phyloP scores from a whole-genome alignment of 2,113 vertebrate genomes.

The Pleuronectes platessa region DNA sequence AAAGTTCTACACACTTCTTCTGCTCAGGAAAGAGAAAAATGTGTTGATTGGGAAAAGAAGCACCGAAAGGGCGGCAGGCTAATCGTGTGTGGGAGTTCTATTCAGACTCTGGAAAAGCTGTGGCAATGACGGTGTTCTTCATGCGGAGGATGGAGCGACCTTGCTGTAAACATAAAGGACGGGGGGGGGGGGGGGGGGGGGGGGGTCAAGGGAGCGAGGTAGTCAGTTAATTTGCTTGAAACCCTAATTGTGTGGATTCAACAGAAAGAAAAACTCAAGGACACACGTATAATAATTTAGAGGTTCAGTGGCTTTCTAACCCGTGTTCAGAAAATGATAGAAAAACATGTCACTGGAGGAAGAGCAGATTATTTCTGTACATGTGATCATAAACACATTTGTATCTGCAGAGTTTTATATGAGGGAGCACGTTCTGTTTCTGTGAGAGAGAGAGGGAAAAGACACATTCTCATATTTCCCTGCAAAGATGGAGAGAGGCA shows the following conservation, averaged over 20 bases:
- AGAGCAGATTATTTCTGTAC: too few species aligned
- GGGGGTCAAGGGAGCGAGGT: constrained; percentile 20
- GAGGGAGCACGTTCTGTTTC: constrained; percentile 8
- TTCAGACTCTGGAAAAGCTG: constrained; percentile 33
- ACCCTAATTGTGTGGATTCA: neutral
- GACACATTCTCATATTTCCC: neutral
- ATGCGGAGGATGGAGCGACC: constrained; percentile 6
- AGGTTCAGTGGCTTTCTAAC: neutral
- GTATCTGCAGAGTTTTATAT: neutral
- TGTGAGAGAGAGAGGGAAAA: neutral
- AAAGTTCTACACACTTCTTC: neutral
- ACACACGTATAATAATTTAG: neutral
- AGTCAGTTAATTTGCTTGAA: constrained; percentile 5
- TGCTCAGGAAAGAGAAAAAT: neutral
- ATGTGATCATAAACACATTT: neutral
- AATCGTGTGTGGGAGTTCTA: constrained; percentile 43
- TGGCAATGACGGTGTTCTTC: constrained; percentile 30
- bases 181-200: neutral
- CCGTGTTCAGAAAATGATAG: neutral
- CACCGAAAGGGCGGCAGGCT: constrained; percentile 27
- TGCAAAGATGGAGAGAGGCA: neutral
- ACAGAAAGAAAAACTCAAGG: neutral
- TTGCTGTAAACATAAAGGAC: constrained; percentile 6
- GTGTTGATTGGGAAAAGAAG: neutral
- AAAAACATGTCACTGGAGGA: neutral